Base-by-base conservation (phyloP, 2,113 vertebrate species). In the Podocnemis expansa region DNA sequence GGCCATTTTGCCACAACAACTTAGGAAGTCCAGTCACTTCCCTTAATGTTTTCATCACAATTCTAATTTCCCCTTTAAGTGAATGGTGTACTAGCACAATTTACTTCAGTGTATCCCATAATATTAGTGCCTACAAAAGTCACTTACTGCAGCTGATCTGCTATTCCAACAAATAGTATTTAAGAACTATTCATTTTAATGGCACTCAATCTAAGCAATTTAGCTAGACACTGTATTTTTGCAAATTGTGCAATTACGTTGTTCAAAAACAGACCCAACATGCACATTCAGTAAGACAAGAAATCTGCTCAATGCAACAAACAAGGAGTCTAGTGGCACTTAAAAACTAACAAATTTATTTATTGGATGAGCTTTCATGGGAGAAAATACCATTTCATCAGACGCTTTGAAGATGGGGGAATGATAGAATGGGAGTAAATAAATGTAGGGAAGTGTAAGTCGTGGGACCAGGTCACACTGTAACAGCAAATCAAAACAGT, bases 81-180 rank as follows among this genome's bases (percentile, higher is more conserved):
- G 93, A 94, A 94, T 91, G 76, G 85, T 92, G 94, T 60, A 87
- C 43, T 82, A 82, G 52, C 55, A 87, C 70, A 70, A 76, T 95
- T 96, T 95, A 83, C 79, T 92, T 93, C 91, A 96, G 89, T 91
- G 76, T 27, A 7, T 94, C n/a, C 79, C 79, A 91, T 94, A 91
- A 47, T 75, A 95, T 89, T 16, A 89, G 94, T 95, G 86, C 79
- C 93, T 94, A 58, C 5, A 1, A 63, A 95, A 94, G 16, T 93
- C 75, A 10, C 70, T 95, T 93, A 92, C 80, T 85, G 86, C 51
- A 93, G 85, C 45, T 93, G 82, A 95, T 88, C 87, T 92, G 83
- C 58, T 85, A 31, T 41, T 88, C 67, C 70, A 89, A 0, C 0
- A 93, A 95, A 85, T 82, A 2, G 55, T 45, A 86, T 8, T 4